phyloP scores from a whole-genome alignment of 2,888 invertebrate genomes.

The Orchestes rusci region DNA sequence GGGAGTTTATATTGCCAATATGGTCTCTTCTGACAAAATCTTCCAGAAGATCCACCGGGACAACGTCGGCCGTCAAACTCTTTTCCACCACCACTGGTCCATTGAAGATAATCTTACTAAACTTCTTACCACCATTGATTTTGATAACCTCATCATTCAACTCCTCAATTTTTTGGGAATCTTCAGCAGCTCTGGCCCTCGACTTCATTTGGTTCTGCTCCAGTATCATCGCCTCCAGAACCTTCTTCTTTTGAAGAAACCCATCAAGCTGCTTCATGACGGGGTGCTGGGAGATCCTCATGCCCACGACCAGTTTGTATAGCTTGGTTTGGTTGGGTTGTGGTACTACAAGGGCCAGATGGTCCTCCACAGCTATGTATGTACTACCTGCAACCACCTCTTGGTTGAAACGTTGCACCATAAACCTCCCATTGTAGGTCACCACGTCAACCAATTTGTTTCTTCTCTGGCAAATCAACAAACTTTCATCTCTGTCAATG shows the following conservation, averaged over 20 bases:
- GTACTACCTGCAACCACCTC: too few species aligned
- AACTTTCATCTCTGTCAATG: slow-evolving; percentile 43
- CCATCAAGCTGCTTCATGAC: slow-evolving; percentile 33
- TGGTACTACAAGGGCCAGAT: slow-evolving; percentile 37
- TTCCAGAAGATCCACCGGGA: slow-evolving; percentile 16
- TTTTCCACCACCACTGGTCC: slow-evolving; percentile 37
- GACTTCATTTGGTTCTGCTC: too few species aligned
- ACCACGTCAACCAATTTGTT: slow-evolving; percentile 36
- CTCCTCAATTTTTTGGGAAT: neutral
- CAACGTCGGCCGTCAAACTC: slow-evolving; percentile 30
- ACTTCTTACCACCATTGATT: too few species aligned
- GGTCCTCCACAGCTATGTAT: slow-evolving; percentile 33
- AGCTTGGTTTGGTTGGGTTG: too few species aligned
- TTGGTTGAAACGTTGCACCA: too few species aligned
- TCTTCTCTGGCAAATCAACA: slow-evolving; percentile 42
- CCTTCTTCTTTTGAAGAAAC: slow-evolving; percentile 32
- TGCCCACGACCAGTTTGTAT: slow-evolving; percentile 33
- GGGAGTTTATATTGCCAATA: slow-evolving; percentile 28
- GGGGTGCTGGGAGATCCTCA: slow-evolving; percentile 35
- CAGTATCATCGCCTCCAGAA: slow-evolving; percentile 38
- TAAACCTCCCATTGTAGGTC: slow-evolving; percentile 37
- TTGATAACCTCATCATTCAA: too few species aligned
- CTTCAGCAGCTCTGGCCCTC: neutral
- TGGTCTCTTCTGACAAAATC: slow-evolving; percentile 30
- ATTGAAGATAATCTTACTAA: slow-evolving; percentile 38